Evolutionary conservation across 2,113 vertebrate genomes (phyloP).

Genomic region (Lichenostomus cassidix): DNA sequence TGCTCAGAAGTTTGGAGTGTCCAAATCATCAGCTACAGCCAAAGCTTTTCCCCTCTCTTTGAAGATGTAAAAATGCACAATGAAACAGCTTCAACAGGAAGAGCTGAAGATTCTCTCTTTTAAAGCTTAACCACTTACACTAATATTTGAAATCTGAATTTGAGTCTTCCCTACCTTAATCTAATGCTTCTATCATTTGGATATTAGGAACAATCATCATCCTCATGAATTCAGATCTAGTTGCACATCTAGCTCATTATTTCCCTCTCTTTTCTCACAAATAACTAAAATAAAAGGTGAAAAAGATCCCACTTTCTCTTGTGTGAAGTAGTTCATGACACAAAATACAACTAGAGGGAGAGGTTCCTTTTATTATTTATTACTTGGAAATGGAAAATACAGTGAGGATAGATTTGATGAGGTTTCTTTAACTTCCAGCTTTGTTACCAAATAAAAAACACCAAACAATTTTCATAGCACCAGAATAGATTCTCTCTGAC

Average conservation of each 20-base stretch:
- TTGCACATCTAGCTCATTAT: background rate
- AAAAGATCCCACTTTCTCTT: background rate
- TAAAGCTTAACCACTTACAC: background rate
- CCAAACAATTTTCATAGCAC: background rate
- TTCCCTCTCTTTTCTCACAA: background rate
- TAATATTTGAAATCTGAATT: background rate
- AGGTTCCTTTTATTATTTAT: background rate
- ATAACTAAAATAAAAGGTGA: background rate
- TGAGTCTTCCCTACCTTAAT: background rate
- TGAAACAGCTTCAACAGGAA: background rate
- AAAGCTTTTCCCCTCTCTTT: background rate
- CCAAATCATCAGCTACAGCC: background rate
- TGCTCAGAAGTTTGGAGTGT: background rate
- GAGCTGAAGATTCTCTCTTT: background rate
- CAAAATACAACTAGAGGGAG: background rate
- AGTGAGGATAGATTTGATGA: background rate
- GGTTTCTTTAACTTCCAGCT: background rate
- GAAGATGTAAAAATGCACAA: background rate
- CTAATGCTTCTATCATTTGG: background rate
- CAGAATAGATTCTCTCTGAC: background rate
- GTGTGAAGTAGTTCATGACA: background rate
- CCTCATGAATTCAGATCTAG: background rate
- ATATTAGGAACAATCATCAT: background rate
- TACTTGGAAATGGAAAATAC: background rate
- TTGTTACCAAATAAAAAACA: background rate